These are phyloP conservation scores for Scytalopus superciliaris DNA, from an alignment of 2,113 vertebrate genomes.

Conservation along the genomic window DNA sequence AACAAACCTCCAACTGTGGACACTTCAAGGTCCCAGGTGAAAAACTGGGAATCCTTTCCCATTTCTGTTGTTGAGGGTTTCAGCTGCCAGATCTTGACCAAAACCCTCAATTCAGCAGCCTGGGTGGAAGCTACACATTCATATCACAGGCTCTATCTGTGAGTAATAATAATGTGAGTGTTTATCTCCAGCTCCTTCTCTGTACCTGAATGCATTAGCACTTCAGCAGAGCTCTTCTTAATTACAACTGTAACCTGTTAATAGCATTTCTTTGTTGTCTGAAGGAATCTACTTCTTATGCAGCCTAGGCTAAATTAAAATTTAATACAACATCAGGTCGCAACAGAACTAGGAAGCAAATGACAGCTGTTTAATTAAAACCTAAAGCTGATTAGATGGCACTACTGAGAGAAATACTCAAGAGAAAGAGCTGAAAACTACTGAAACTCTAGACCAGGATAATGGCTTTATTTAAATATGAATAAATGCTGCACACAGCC, in stretches of 20 bases:
- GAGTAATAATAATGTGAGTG: background rate
- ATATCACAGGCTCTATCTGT: background rate
- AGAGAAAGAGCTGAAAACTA: slow-evolving; percentile 59
- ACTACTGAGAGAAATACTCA: slow-evolving; percentile 67
- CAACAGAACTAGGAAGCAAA: slow-evolving; percentile 73
- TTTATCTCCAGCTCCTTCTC: slow-evolving; percentile 22
- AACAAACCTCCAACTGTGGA: background rate
- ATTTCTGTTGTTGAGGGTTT: background rate
- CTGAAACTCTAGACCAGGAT: slow-evolving; percentile 45
- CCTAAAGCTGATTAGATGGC: slow-evolving; percentile 71
- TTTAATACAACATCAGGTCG: slow-evolving; percentile 73
- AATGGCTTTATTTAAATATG: slow-evolving; percentile 69
- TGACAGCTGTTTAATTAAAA: slow-evolving; percentile 76
- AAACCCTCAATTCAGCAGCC: background rate
- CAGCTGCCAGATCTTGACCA: background rate
- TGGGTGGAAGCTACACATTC: background rate
- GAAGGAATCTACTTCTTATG: slow-evolving; percentile 67
- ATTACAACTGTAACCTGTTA: slow-evolving; percentile 72
- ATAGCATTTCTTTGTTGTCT: slow-evolving; percentile 68
- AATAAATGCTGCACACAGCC: slow-evolving; percentile 12
- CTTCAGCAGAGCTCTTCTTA: slow-evolving; percentile 60
- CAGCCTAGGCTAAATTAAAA: slow-evolving; percentile 73
- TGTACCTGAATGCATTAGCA: slow-evolving; percentile 36
- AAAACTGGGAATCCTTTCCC: background rate
- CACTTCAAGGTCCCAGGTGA: background rate